phyloP scores from a whole-genome alignment of 2,797 vertebrate species.

The Propithecus perrieri region DNA sequence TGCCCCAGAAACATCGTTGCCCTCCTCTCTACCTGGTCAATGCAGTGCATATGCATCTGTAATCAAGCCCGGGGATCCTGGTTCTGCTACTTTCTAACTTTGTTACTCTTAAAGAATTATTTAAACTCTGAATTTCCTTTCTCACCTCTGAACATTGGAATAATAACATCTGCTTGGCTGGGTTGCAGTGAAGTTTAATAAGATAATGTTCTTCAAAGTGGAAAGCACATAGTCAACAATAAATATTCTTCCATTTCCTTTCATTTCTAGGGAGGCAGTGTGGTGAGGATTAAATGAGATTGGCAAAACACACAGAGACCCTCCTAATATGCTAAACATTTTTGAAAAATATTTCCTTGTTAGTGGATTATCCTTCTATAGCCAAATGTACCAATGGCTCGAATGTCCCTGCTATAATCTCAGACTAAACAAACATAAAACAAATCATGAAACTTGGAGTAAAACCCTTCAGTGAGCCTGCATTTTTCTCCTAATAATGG shows the following conservation, averaged over 20 bases:
- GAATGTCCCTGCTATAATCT: not conserved
- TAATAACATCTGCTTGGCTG: not conserved
- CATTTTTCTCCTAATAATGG: not conserved
- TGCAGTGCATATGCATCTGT: no score
- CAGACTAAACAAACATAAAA: not conserved
- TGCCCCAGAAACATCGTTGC: fast-evolving
- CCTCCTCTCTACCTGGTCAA: not conserved
- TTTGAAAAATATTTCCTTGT: not conserved
- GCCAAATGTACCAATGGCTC: not conserved
- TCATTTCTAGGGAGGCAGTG: not conserved
- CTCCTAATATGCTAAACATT: not conserved
- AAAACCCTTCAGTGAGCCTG: not conserved
- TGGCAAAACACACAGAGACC: not conserved
- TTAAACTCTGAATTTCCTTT: not conserved
- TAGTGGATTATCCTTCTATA: not conserved
- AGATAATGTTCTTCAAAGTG: not conserved
- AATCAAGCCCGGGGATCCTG: not conserved
- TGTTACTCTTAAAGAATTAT: not conserved
- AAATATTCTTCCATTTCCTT: not conserved
- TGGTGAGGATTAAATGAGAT: not conserved
- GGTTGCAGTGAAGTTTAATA: not conserved
- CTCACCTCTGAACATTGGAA: not conserved
- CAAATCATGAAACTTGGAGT: not conserved
- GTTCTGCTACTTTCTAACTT: not conserved
- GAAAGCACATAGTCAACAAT: not conserved